Evolutionary conservation across 2,113 vertebrate genomes (phyloP).

Genomic region (Amphilophus citrinellus): DNA sequence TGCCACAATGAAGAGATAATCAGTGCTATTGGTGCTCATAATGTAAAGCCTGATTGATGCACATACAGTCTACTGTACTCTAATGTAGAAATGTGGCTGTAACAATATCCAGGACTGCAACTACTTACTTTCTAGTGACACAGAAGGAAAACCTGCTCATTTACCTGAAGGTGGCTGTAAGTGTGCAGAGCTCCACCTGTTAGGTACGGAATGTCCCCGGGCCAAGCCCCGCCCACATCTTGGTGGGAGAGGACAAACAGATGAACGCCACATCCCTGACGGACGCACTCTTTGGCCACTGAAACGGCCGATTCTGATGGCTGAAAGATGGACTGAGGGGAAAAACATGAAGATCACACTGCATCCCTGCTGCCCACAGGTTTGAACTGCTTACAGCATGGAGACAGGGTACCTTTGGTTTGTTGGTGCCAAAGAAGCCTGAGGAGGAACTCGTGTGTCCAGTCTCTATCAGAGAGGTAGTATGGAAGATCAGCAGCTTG

Average conservation of each 20-base stretch:
- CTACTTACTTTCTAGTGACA: neutral
- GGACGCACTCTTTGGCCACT: conserved; percentile 78
- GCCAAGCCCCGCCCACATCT: conserved; percentile 82
- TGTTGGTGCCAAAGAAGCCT: conserved; percentile 79
- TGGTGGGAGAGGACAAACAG: conserved; percentile 81
- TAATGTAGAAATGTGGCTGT: neutral
- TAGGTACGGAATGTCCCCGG: conserved; percentile 78
- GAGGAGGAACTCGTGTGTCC: conserved; percentile 58
- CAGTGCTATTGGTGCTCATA: too few relatives aligned
- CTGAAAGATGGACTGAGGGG: conserved; percentile 81
- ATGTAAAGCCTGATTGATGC: too few relatives aligned
- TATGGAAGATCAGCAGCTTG: conserved; percentile 83
- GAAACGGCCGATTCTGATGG: conserved; percentile 69
- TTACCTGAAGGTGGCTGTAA: conserved; percentile 81
- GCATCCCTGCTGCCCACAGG: neutral
- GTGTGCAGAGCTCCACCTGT: conserved; percentile 79
- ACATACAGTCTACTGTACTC: neutral
- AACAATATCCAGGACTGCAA: neutral
- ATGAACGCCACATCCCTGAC: conserved; percentile 82
- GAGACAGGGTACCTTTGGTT: conserved; percentile 73
- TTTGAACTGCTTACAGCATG: fast-evolving
- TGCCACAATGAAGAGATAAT: too few relatives aligned
- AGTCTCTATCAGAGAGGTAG: conserved; percentile 70
- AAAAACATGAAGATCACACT: too few relatives aligned
- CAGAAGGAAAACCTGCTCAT: fast-evolving